These are phyloP conservation scores for Dolichomitus sp. DNA, from an alignment of 2,888 invertebrate species.

Conservation along the genomic window DNA sequence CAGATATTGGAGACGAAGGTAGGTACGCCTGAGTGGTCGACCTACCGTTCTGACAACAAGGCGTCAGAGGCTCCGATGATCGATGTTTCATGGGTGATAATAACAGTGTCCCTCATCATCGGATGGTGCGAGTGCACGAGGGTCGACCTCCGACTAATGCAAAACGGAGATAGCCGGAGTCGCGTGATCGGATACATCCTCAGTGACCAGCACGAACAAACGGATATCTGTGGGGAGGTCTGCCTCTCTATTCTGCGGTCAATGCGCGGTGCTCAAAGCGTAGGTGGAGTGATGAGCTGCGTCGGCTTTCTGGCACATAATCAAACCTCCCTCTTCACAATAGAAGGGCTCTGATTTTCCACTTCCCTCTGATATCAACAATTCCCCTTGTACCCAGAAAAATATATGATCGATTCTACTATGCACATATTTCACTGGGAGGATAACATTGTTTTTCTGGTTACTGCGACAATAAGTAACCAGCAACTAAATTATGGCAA, in stretches of 20 bases:
- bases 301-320: slow-evolving; percentile 37
- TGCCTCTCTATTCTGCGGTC: slow-evolving; percentile 43
- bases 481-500: too few species aligned
- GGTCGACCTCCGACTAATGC: slow-evolving; percentile 61
- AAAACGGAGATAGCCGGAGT: slow-evolving; percentile 64
- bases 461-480: too few species aligned
- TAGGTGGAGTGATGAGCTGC: slow-evolving; percentile 34
- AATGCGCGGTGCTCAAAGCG: slow-evolving; percentile 34
- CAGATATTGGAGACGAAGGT: slow-evolving; percentile 42
- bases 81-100: slow-evolving; percentile 77
- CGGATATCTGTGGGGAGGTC: slow-evolving; percentile 67
- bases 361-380: slow-evolving; percentile 9
- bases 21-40: slow-evolving; percentile 35
- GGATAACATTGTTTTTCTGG: too few species aligned
- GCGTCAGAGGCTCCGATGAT: slow-evolving; percentile 79
- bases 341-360: slow-evolving; percentile 21
- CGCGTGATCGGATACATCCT: slow-evolving; percentile 61
- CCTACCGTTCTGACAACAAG: slow-evolving; percentile 56
- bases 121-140: slow-evolving; percentile 38
- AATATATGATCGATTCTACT: too few species aligned
- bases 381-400: too few species aligned
- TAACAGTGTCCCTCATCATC: slow-evolving; percentile 71
- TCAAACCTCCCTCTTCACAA: slow-evolving; percentile 40
- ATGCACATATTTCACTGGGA: too few species aligned
- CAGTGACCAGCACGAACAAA: slow-evolving; percentile 49